Evolutionary conservation across 92 coral and sea anemone species (phyloP).

Genomic region (Porites evermanni): DNA sequence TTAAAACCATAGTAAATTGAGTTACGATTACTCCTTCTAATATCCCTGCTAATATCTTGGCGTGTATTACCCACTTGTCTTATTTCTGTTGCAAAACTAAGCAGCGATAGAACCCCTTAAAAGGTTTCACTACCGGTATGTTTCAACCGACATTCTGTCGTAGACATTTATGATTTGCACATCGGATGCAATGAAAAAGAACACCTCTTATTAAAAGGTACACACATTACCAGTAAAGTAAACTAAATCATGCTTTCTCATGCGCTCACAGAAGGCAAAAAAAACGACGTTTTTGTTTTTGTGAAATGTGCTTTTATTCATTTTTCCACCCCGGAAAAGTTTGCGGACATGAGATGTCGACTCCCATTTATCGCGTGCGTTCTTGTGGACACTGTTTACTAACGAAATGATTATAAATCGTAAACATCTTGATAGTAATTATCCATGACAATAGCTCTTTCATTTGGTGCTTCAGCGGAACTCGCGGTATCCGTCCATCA

Average conservation of each 20-base stretch:
- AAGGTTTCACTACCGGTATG: too few species aligned
- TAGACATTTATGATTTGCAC: background rate
- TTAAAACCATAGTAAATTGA: background rate
- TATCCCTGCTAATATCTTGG: background rate
- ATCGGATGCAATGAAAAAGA: conserved; percentile 20
- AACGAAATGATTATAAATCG: background rate
- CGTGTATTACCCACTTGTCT: background rate
- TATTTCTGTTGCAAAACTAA: too few species aligned
- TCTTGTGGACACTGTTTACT: background rate
- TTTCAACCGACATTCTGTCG: background rate
- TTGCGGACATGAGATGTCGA: conserved; percentile 6
- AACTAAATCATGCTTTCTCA: background rate
- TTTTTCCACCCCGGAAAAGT: background rate
- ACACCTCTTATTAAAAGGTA: background rate
- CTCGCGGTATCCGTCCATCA: background rate
- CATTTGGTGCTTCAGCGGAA: background rate
- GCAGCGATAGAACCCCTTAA: too few species aligned
- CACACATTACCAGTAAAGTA: background rate
- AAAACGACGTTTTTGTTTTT: background rate
- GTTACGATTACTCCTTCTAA: background rate
- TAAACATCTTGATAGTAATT: conserved; percentile 1
- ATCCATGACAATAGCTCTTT: conserved; percentile 11
- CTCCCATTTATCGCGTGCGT: conserved; percentile 20
- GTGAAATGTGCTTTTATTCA: too few species aligned
- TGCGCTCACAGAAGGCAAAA: background rate